These are phyloP conservation scores for Clusia tigrina DNA, from an alignment of 2,888 invertebrate genomes.

Conservation along the genomic window DNA sequence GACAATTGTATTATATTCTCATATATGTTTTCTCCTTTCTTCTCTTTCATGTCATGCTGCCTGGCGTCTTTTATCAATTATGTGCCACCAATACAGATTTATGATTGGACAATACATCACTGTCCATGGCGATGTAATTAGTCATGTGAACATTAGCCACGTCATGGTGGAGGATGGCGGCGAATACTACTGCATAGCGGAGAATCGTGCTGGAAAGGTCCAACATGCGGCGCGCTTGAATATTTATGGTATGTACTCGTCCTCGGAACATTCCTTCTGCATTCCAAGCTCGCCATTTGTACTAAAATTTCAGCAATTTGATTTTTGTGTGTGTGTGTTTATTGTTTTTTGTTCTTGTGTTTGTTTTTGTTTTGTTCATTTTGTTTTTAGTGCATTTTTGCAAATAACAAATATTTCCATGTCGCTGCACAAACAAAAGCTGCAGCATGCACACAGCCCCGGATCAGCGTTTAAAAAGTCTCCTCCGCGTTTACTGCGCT, in stretches of 20 bases:
- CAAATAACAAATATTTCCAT: slow-evolving; percentile 1
- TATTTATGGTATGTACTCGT: slow-evolving; percentile 74
- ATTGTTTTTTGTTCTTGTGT: slow-evolving; percentile 25
- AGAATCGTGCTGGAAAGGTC: slow-evolving; percentile 77
- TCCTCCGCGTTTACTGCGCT: slow-evolving; percentile 12
- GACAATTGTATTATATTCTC: not conserved
- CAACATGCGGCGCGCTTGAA: slow-evolving; percentile 79
- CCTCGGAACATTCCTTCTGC: slow-evolving; percentile 18
- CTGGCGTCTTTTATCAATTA: slow-evolving; percentile 7
- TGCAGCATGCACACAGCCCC: not conserved
- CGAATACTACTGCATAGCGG: slow-evolving; percentile 79
- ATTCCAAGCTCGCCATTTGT: too few species aligned
- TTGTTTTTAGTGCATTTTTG: not conserved
- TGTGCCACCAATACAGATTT: slow-evolving; percentile 67
- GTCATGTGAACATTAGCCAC: slow-evolving; percentile 83
- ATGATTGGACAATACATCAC: slow-evolving; percentile 80
- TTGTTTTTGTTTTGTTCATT: slow-evolving; percentile 1
- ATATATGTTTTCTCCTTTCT: not conserved
- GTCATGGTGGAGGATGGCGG: slow-evolving; percentile 83
- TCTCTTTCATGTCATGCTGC: not conserved
- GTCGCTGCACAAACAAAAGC: not conserved
- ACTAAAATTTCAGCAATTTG: too few species aligned
- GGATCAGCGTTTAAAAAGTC: not conserved
- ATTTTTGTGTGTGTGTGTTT: slow-evolving; percentile 20
- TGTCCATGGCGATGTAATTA: slow-evolving; percentile 81